Evolutionary conservation across 2,797 vertebrate genomes (phyloP).

Genomic region (Dicrostonyx torquatus): DNA sequence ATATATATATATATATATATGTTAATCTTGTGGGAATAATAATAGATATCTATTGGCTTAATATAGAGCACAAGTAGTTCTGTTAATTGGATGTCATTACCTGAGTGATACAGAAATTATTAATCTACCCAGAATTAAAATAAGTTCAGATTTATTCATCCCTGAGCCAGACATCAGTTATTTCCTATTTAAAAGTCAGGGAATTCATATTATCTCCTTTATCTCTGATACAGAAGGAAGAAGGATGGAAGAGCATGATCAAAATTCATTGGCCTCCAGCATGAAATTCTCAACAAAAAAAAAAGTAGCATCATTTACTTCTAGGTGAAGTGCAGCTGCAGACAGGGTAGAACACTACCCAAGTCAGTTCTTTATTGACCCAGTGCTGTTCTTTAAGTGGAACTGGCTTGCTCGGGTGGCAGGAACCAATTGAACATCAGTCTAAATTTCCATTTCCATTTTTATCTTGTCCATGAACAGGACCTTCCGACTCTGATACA

Average conservation of each 20-base stretch:
- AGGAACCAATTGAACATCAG: background rate
- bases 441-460: background rate
- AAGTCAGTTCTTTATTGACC: background rate
- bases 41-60: background rate
- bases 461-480: background rate
- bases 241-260: too few relatives aligned
- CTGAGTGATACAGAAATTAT: background rate
- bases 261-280: background rate
- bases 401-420: background rate
- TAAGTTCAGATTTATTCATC: background rate
- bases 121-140: conserved; percentile 30
- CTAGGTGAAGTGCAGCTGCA: background rate
- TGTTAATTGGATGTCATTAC: background rate
- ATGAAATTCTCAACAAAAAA: background rate
- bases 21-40: background rate
- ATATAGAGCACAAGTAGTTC: background rate
- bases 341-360: background rate
- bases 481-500: background rate
- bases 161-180: conserved; percentile 21
- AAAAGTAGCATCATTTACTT: background rate
- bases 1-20: background rate
- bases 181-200: conserved; percentile 18
- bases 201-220: background rate
- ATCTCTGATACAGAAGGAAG: background rate
- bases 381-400: background rate